Base-by-base conservation (phyloP, 2,113 vertebrate species). In the Orthonyx spaldingii region DNA sequence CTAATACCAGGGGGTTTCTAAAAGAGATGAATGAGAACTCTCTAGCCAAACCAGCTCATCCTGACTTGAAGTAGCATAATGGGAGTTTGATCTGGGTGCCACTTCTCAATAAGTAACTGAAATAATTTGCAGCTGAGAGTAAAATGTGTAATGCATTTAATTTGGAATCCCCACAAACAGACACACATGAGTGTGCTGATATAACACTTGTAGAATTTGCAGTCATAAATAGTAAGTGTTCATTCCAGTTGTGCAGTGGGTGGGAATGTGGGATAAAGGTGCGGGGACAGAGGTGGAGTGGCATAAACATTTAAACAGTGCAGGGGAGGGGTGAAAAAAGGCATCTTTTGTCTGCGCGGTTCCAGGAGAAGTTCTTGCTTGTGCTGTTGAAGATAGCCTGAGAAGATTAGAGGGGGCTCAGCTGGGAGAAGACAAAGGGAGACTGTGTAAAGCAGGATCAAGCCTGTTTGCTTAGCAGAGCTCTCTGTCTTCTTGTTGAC, bases 401-500 rank as follows among this genome's bases (percentile, higher is more conserved):
- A 93, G 97, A 87, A 97, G 97, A 97, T 98, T 97, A 97, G 97
- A 91, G 65, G 90, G 93, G 90, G 86, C 70, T 92, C 86, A 72
- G 95, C 61, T 46, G 79, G 95, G 89, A 82, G 91, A 81, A 90
- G 96, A 98, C 98, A 98, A 98, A 98, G 97, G 65, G 46, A 78
- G 20, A 35, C 97, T 98, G 94, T 98, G 96, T 98, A 96, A 91
- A 92, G 74, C 78, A 87, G 93, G 90, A 97, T 96, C 94, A 96
- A 76, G 96, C 84, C 80, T 96, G 94, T 98, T 98, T 98, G 97
- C 97, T 97, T 95, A 95, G 95, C 27, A 4, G 90, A 92, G 91
- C 94, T 93, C 94, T 95, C 91, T 89, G 89, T 96, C 94, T 70
- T 87, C 96, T 96, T 97, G 97, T 95, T 98, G 97, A 98, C 98